phyloP scores from a whole-genome alignment of 2,888 invertebrate genomes.

The Lasioglossum malachurum region DNA sequence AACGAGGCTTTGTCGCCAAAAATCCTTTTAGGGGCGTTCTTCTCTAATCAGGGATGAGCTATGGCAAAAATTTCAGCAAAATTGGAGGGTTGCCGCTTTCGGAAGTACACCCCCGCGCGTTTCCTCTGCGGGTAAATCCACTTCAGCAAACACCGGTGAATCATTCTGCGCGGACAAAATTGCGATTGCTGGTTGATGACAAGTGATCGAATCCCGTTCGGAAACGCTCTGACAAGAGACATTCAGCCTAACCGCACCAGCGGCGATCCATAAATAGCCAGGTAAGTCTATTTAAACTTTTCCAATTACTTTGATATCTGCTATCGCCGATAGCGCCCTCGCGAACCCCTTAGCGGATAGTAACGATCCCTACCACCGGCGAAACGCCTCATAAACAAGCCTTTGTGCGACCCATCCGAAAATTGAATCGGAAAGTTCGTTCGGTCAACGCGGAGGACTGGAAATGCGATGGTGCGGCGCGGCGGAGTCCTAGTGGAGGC shows the following conservation, averaged over 20 bases:
- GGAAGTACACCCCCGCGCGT: too few relatives aligned
- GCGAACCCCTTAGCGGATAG: constrained; percentile 22
- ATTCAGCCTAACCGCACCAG: constrained; percentile 20
- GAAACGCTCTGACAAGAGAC: constrained; percentile 33
- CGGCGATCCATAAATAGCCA: constrained; percentile 53
- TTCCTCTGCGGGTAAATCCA: background rate
- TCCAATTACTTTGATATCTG: constrained; percentile 80
- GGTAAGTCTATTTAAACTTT: constrained; percentile 78
- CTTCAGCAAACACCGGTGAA: background rate
- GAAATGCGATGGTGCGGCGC: constrained; percentile 8
- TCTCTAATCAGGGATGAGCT: too few relatives aligned
- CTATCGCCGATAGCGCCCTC: constrained; percentile 41
- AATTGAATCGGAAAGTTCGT: constrained; percentile 80
- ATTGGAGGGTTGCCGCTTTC: too few relatives aligned
- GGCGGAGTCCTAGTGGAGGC: background rate
- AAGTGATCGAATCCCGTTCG: background rate
- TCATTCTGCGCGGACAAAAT: background rate
- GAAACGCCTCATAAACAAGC: constrained; percentile 79
- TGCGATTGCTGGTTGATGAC: background rate
- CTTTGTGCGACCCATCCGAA: constrained; percentile 74
- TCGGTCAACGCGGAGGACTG: constrained; percentile 48
- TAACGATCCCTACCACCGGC: constrained; percentile 15
- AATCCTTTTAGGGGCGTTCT: too few relatives aligned
- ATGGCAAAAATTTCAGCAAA: too few relatives aligned
- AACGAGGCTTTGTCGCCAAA: too few relatives aligned